phyloP scores from a whole-genome alignment of 1,140 invertebrate genomes.

The Cydia pomonella region DNA sequence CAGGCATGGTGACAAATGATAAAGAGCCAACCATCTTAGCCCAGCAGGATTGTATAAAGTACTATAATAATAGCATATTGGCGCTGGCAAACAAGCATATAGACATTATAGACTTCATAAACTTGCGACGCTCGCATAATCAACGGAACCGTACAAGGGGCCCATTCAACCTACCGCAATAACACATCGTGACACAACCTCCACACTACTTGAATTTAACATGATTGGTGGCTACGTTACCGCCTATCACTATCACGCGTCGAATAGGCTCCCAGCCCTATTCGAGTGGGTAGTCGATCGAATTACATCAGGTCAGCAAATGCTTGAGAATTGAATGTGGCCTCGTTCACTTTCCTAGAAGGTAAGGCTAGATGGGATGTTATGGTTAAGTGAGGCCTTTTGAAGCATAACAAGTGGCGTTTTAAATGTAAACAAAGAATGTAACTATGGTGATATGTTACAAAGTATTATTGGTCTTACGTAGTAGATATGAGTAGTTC shows the following conservation, averaged over 20 bases:
- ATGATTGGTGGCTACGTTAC: background rate
- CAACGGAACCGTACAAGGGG: no score
- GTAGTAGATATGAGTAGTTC: no score
- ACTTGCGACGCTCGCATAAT: no score
- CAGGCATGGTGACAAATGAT: no score
- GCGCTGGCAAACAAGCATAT: background rate
- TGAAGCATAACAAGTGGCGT: background rate
- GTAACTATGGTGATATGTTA: no score
- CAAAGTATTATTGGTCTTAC: no score
- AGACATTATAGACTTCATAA: no score
- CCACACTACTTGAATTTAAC: background rate
- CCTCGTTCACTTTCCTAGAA: background rate
- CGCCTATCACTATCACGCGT: background rate
- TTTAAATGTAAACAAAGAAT: background rate
- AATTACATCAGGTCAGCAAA: background rate
- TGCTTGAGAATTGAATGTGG: background rate
- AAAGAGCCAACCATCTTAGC: no score
- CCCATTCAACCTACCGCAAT: no score
- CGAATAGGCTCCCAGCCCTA: background rate
- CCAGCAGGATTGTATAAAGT: no score
- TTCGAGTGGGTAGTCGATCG: background rate
- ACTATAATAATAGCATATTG: no score
- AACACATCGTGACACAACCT: background rate
- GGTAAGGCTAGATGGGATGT: conserved; percentile 11
- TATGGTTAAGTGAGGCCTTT: background rate